Evolutionary conservation across 2,888 invertebrate species (phyloP), one percentile per base, ranked within the genome.

Genomic region (Stegophylla sp.): DNA sequence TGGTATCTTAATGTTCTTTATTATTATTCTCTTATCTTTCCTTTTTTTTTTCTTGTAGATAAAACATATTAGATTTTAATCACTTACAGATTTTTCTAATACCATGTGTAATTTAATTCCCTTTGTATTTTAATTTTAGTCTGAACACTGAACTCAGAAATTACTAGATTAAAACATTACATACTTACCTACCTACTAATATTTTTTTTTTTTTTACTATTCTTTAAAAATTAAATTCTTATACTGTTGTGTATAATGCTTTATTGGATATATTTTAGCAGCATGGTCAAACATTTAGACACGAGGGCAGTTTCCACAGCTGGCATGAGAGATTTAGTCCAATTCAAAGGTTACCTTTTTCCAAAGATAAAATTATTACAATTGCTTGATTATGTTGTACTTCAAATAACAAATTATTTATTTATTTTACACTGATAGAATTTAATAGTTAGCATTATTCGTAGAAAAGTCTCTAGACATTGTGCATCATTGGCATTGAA

Each of bases 251-350:
- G 79, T 79, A 71, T 79, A 79, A 79, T 79, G 79, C 51, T 79
- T 77, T 79, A 69, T 69, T 79, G 71, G 71, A 79, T 79, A 77
- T 77, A 26, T 79, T 79, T 79, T 79, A 69, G 69, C 79, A 79
- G 79, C 79, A 79, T 79, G 61, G 71, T 79, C 79, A 79, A 34
- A 79, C 79, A 59, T 79, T 79, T 79, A 79, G 79, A 71, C 79
- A 79, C 71, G 69, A 79, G 61, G 71, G 79, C 59, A 79, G 69
- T 79, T 79, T 79, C 69, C 79, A 79, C 79, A 79, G 79, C 71
- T 79, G 79, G 79, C 79, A 79, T 79, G 79, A 79, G 79, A 79
- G 79, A 71, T 79, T 79, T 79, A 79, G 69, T 71, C 79, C 79
- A 3, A 71, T 79, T 61, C 79, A 79, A 79, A 79, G 79, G 79